phyloP scores from a whole-genome alignment of 2,888 invertebrate species.

The Hesperia comma region DNA sequence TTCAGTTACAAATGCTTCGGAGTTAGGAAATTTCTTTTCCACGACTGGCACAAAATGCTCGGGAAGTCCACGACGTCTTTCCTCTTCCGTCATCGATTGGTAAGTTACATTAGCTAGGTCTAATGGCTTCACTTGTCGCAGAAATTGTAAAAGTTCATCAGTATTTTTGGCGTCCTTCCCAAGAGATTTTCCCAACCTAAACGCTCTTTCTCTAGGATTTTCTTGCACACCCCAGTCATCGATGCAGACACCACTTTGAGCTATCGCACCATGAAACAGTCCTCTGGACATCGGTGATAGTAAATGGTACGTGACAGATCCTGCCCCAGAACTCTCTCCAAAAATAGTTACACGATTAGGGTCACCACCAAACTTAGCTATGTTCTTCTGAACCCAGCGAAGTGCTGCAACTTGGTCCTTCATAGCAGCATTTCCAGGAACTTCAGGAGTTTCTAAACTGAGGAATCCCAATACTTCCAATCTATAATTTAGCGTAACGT shows the following conservation, averaged over 20 bases:
- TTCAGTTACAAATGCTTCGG: constrained; percentile 50
- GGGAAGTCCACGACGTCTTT: constrained; percentile 49
- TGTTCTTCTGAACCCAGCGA: constrained; percentile 57
- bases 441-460: constrained; percentile 56
- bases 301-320: constrained; percentile 61
- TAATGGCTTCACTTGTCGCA: constrained; percentile 45
- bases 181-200: constrained; percentile 47
- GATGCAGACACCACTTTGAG: constrained; percentile 57
- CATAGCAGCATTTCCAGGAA: constrained; percentile 64
- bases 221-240: constrained; percentile 47
- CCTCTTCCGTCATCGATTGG: constrained; percentile 49
- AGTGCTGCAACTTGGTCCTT: constrained; percentile 62
- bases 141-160: constrained; percentile 46
- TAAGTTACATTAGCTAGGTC: constrained; percentile 48
- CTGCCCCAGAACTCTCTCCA: constrained; percentile 64
- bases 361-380: constrained; percentile 56
- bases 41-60: constrained; percentile 54
- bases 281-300: constrained; percentile 62
- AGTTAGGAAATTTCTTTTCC: constrained; percentile 50
- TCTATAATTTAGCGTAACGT: constrained; percentile 69
- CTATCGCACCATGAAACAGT: constrained; percentile 60
- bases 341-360: constrained; percentile 58
- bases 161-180: constrained; percentile 47
- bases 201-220: constrained; percentile 45
- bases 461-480: constrained; percentile 61